Evolutionary conservation across 2,888 invertebrate species (phyloP), one percentile per base, ranked within the genome.

Genomic region (Pyrochroa serraticornis): DNA sequence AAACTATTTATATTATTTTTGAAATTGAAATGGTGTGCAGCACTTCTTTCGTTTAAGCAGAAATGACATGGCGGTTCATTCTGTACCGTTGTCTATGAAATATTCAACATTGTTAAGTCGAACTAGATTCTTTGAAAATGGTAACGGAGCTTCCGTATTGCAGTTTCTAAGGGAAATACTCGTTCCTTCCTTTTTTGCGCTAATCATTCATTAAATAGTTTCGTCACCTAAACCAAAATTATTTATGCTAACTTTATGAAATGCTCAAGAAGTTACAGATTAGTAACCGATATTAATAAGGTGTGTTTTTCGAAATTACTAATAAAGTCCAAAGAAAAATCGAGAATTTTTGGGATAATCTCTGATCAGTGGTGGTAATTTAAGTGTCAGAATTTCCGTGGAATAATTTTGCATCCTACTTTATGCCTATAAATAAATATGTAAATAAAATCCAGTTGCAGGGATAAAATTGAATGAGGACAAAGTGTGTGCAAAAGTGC

Each of bases 401-500:
- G 22, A 22, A 22, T 22, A 5, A 22, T 22, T 22, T 22, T 22
- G 22, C 22, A 22, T 22, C 22, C 22, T 22, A 22, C 22, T 35
- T 34, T 12, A 44, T 33, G 8, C 32, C 7, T 12, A 10, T 14
- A 2, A 7, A 41, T 43, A 51, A 51, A 51, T 43, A 35, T 51
- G 51, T 43, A 51, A 51, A 51, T 33, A 51, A 51, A 51, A 35
- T 35, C 35, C 51, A 32, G 32, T 51, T 51, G 47, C 47, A 32
- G 30, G 13, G 13, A 34, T 41, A 22, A 49, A 39, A 49, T 48
- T 48, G 13, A 45, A 13, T 34, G 45, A 7, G 3, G 45, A 38
- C 41, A 49, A 49, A 49, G 33, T 49, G 49, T 33, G 41, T 12
- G 39, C 41, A 41, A 49, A 41, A 49, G 38, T 49, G 13, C 13